A percentile compares a stretch with the other conserved stretches of the same genome.
phyloP scores from a whole-genome alignment of 2,797 vertebrate species.

The Argyrosomus regius region DNA sequence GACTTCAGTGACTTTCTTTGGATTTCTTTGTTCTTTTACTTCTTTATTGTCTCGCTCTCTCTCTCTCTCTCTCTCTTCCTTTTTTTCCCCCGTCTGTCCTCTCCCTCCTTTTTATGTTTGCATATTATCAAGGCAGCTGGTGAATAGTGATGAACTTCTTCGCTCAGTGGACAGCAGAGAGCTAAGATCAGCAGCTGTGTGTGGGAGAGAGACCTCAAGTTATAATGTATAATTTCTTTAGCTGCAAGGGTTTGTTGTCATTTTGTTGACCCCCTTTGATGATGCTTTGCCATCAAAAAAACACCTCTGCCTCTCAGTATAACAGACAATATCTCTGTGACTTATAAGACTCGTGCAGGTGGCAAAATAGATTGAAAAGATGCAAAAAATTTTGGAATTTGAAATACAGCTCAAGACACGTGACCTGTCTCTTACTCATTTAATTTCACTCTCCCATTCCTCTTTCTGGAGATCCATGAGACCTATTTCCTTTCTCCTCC shows the following conservation, averaged over 20 bases:
- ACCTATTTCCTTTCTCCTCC: conserved; percentile 82
- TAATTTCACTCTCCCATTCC: conserved; percentile 63
- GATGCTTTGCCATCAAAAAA: conserved; percentile 16
- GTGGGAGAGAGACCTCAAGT: conserved; percentile 12
- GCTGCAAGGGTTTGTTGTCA: conserved; percentile 32
- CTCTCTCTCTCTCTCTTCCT: not conserved
- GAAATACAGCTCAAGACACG: conserved; percentile 42
- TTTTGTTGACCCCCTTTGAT: conserved; percentile 34
- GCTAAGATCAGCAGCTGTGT: conserved; percentile 29
- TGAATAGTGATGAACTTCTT: conserved; percentile 24
- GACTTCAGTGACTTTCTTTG: conserved; percentile 39
- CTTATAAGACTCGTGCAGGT: not conserved
- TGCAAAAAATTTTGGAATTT: conserved; percentile 17
- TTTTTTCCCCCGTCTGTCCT: not conserved
- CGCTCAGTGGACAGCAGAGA: conserved; percentile 10
- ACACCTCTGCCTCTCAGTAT: not conserved
- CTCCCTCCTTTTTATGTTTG: conserved; percentile 10
- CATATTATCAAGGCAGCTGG: conserved; percentile 22
- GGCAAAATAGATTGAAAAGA: conserved; percentile 20
- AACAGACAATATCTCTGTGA: conserved; percentile 4
- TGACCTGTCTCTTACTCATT: conserved; percentile 59
- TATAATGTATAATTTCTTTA: conserved; percentile 38
- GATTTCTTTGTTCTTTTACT: conserved; percentile 45
- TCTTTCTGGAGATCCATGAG: conserved; percentile 74
- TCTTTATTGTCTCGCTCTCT: conserved; percentile 19